phyloP scores from a whole-genome alignment of 2,797 vertebrate species.

The Lycodopsis pacificus region DNA sequence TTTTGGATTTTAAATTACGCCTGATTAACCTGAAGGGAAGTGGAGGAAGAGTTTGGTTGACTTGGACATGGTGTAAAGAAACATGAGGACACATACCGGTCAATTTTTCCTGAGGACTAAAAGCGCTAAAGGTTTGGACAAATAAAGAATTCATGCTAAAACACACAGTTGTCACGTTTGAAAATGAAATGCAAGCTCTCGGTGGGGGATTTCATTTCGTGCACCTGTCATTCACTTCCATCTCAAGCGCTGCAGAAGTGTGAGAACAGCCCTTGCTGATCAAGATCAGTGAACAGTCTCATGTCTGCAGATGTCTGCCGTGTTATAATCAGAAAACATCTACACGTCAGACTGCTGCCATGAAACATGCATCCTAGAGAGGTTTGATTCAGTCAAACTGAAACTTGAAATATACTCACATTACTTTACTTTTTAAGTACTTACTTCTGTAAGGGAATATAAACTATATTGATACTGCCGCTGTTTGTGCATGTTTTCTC shows the following conservation, averaged over 20 bases:
- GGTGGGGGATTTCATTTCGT: constrained; percentile 62
- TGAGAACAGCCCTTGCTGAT: constrained; percentile 79
- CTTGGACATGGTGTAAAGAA: constrained; percentile 53
- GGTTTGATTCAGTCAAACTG: constrained; percentile 31
- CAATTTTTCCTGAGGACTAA: constrained; percentile 38
- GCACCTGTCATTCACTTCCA: constrained; percentile 77
- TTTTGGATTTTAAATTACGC: constrained; percentile 92
- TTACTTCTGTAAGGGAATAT: not conserved
- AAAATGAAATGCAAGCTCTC: constrained; percentile 36
- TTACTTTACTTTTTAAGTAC: not conserved
- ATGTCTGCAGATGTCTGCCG: constrained; percentile 78
- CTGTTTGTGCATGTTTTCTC: not conserved
- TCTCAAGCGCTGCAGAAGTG: constrained; percentile 53
- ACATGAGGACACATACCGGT: constrained; percentile 41
- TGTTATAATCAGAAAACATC: constrained; percentile 56
- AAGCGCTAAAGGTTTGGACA: constrained; percentile 18
- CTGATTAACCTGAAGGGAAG: constrained; percentile 87
- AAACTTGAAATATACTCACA: constrained; percentile 2
- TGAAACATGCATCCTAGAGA: constrained; percentile 44
- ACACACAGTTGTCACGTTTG: constrained; percentile 22
- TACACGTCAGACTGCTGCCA: constrained; percentile 46
- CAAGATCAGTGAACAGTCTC: constrained; percentile 82
- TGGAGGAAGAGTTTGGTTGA: constrained; percentile 72
- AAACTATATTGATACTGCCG: not conserved
- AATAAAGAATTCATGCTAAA: constrained; percentile 23